Base-by-base conservation (phyloP, 2,113 vertebrate genomes). In the Lethenteron camtschaticum region DNA sequence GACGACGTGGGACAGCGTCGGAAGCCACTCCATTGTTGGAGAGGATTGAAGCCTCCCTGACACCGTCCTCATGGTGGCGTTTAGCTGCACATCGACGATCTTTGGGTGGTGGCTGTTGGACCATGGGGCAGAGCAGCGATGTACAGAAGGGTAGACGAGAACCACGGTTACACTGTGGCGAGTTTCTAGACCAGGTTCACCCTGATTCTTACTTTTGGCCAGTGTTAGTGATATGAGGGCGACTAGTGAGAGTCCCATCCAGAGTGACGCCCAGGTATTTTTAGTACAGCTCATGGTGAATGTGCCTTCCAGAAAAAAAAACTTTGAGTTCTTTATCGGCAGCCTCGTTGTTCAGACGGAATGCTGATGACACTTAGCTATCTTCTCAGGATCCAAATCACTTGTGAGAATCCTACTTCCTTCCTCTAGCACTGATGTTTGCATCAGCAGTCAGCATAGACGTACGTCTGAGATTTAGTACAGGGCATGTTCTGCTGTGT, bases 351-450 rank as follows among this genome's bases (percentile, higher is more conserved):
- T 8, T 2, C 68, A 12, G 13, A 16, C 20, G 18, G 12, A 24
- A 69, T 41, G 41, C 41, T 41, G 41, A 41, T 41, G 41, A 41
- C 41, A 41, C 41, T 1, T 41, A 41, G 3, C 41, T 41, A 41
- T 41, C 68, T 69, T 63, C 24, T 59, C 57, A 63, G 70, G 12
- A 58, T 63, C 58, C 70, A 68, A 41, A 14, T 14, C 58, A 10
- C 20, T 20, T 8, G 18, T 70, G 14, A 70, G 57, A 5, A 9
- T 18, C 55, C 56, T 14, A 57, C 57, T 12, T 58, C 11, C 6
- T 58, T 70, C n/a, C 55, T 70, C 2, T 57, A 70, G 57, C 12
- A 2, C 12, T 70, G n/a, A 57, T 58, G n/a, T 10, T 24, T 57
- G 3, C 56, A 14, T n/a, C 69, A 57, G 56, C 56, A 57, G n/a